Conservation (phyloP, 2,888 invertebrate species). For the Cloeon dipterum region DNA sequence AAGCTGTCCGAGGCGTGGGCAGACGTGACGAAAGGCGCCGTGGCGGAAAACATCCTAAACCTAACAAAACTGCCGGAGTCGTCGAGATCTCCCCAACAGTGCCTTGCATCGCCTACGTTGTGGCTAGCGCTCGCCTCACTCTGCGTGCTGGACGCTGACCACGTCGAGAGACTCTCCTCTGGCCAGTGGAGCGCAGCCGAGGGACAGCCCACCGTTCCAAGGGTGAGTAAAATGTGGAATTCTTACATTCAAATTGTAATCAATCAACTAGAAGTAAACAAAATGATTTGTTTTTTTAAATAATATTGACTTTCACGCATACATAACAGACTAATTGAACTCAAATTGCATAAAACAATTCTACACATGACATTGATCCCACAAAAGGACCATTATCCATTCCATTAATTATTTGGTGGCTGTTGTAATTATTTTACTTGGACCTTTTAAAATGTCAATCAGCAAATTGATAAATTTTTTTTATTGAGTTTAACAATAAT, state of each 20-base stretch:
- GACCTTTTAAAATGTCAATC: too few species aligned
- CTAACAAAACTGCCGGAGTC: slow-evolving; percentile 58
- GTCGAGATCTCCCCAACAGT: slow-evolving; percentile 46
- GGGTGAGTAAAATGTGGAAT: slow-evolving; percentile 11
- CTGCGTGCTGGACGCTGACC: slow-evolving; percentile 77
- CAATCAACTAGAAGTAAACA: slow-evolving; percentile 2
- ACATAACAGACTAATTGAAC: too few species aligned
- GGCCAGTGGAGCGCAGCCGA: slow-evolving; percentile 52
- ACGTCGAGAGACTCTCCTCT: slow-evolving; percentile 58
- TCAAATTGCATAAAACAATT: background rate
- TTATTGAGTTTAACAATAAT: too few species aligned
- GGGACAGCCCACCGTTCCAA: slow-evolving; percentile 19
- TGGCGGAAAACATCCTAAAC: slow-evolving; percentile 66
- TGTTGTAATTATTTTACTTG: too few species aligned
- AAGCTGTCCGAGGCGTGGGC: slow-evolving; percentile 72
- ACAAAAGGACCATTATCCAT: too few species aligned
- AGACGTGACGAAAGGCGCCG: slow-evolving; percentile 61
- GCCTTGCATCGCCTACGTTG: slow-evolving; percentile 59
- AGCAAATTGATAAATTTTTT: too few species aligned
- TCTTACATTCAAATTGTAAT: too few species aligned
- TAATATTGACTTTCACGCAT: slow-evolving; percentile 2
- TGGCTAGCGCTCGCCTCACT: slow-evolving; percentile 88
- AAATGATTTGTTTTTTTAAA: background rate
- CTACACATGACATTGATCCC: too few species aligned
- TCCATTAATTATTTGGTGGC: too few species aligned